Evolutionary conservation across 1,140 invertebrate genomes (phyloP).

Genomic region (Tyrophagus putrescentiae): DNA sequence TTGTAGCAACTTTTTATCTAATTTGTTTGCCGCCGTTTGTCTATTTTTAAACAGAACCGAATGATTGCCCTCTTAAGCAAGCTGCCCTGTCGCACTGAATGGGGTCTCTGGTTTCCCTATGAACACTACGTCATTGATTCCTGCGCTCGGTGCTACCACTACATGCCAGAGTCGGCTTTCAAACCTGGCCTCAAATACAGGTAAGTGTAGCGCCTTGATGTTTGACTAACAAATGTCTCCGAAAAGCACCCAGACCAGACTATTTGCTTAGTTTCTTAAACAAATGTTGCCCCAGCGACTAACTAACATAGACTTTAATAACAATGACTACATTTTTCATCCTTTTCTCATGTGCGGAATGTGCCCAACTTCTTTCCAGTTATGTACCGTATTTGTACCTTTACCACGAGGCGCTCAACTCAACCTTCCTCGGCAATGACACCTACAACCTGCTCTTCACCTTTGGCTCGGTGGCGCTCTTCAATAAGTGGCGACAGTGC

Average conservation of each 20-base stretch:
- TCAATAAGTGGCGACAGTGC: slow-evolving; percentile 23
- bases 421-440: slow-evolving; percentile 13
- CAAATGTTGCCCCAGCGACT: not conserved
- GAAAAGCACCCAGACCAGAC: not conserved
- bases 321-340: not conserved
- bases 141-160: slow-evolving; percentile 27
- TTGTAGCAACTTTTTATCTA: not conserved
- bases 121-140: slow-evolving; percentile 22
- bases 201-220: slow-evolving; percentile 8
- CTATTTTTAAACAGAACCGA: not conserved
- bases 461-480: slow-evolving; percentile 7
- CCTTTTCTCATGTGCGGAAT: too few species aligned
- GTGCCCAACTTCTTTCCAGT: not conserved
- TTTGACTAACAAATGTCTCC: too few species aligned
- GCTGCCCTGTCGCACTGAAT: slow-evolving; percentile 23
- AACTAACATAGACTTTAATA: not conserved
- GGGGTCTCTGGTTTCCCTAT: slow-evolving; percentile 18
- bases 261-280: not conserved
- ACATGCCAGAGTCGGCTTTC: slow-evolving; percentile 25
- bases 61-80: too few species aligned
- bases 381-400: slow-evolving; percentile 1
- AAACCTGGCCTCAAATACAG: slow-evolving; percentile 17
- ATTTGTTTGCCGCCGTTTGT: not conserved
- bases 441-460: slow-evolving; percentile 9
- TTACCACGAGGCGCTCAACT: not conserved